Evolutionary conservation across 2,797 vertebrate species (phyloP).

Genomic region (Girardinus metallicus): DNA sequence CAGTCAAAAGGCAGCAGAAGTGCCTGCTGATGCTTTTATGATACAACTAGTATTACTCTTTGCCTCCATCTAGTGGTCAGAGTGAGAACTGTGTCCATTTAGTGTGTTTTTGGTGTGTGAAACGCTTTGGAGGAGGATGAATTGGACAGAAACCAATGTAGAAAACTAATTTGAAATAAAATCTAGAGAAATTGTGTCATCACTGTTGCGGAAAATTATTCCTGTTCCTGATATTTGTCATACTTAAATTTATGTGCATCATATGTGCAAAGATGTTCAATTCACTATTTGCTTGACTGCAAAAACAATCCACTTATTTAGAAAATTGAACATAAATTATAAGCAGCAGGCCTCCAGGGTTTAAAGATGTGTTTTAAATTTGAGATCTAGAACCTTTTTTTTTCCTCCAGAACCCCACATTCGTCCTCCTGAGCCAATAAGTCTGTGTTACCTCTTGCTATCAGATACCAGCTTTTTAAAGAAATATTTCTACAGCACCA

Average conservation of each 20-base stretch:
- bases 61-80: neutral
- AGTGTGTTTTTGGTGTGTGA: neutral
- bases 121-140: neutral
- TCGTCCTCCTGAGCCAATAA: neutral
- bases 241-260: neutral
- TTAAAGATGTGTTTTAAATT: neutral
- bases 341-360: too few species aligned
- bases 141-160: neutral
- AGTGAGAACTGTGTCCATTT: neutral
- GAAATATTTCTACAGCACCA: neutral
- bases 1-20: neutral
- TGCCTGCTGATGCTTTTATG: neutral
- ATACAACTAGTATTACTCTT: neutral
- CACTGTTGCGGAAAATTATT: neutral
- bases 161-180: neutral
- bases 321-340: neutral
- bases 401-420: neutral
- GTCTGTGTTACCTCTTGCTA: neutral
- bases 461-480: neutral
- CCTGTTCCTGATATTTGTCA: neutral
- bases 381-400: neutral
- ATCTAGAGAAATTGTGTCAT: too few species aligned
- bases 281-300: too few species aligned
- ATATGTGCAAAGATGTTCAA: neutral
- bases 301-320: neutral